Percentiles rank a stretch among this genome's conserved stretches.
These are phyloP conservation scores for Onychostoma macrolepis DNA, from an alignment of 2,113 vertebrate genomes.

Conservation along the genomic window DNA sequence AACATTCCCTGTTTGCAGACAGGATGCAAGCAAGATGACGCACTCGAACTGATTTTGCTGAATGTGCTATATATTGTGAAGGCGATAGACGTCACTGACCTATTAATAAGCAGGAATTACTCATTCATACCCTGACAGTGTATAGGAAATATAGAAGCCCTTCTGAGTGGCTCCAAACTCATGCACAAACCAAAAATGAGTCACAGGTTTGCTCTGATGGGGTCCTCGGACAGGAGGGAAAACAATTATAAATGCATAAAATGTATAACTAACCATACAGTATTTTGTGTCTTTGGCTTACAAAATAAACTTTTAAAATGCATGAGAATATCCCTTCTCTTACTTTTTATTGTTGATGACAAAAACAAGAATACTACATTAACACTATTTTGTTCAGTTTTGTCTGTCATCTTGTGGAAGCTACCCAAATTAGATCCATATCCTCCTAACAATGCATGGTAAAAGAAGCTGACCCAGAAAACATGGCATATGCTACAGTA, in stretches of 20 bases:
- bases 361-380: neutral
- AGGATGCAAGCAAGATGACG: neutral
- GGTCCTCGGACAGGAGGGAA: neutral
- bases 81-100: neutral
- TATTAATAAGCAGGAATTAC: slow-evolving; percentile 17
- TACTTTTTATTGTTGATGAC: neutral
- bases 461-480: neutral
- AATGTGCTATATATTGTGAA: neutral
- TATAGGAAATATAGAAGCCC: neutral
- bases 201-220: neutral
- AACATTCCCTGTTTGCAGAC: neutral
- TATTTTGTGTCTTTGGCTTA: neutral
- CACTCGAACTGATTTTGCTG: neutral
- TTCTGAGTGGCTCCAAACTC: neutral
- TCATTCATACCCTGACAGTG: neutral
- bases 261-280: neutral
- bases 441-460: neutral
- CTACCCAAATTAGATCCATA: neutral
- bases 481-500: neutral
- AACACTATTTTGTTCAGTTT: neutral
- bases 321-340: neutral
- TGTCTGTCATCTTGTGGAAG: too few relatives aligned
- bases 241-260: neutral
- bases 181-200: neutral
- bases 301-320: neutral